Percentiles rank a stretch among this genome's conserved stretches.
Evolutionary conservation across 2,113 vertebrate genomes (phyloP).

Genomic region (Halichoerus grypus): DNA sequence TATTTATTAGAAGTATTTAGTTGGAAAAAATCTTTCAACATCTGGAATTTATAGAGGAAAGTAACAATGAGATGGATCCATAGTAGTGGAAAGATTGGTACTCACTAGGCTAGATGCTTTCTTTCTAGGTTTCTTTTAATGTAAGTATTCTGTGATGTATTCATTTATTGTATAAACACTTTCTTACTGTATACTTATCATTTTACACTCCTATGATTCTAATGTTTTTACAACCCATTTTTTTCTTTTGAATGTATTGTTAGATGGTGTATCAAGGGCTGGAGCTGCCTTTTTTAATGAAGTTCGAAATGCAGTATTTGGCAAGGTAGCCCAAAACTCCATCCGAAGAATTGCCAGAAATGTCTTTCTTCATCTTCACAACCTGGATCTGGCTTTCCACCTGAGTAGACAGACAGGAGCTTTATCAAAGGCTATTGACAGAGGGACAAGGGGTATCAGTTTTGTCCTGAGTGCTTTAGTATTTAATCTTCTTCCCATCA

Average conservation of each 20-base stretch:
- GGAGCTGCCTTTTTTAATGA: slow-evolving; percentile 97
- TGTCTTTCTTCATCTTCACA: slow-evolving; percentile 98
- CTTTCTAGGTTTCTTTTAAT: slow-evolving; percentile 59
- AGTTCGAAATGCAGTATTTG: slow-evolving; percentile 97
- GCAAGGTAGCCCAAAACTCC: slow-evolving; percentile 98
- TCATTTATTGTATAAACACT: slow-evolving; percentile 42
- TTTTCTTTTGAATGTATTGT: slow-evolving; percentile 69
- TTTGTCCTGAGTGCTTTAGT: slow-evolving; percentile 97
- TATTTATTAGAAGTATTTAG: slow-evolving; percentile 60
- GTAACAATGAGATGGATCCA: slow-evolving; percentile 47
- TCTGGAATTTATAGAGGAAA: slow-evolving; percentile 10
- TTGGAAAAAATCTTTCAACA: slow-evolving; percentile 56
- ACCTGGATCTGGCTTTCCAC: slow-evolving; percentile 96
- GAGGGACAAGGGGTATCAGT: slow-evolving; percentile 97
- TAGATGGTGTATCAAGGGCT: slow-evolving; percentile 95
- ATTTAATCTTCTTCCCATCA: slow-evolving; percentile 98
- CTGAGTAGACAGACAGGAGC: slow-evolving; percentile 98
- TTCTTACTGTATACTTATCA: neutral
- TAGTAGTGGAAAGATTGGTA: slow-evolving; percentile 54
- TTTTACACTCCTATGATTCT: slow-evolving; percentile 46
- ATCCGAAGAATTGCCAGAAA: slow-evolving; percentile 98
- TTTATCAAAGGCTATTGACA: slow-evolving; percentile 98
- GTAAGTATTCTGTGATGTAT: slow-evolving; percentile 41
- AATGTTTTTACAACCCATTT: slow-evolving; percentile 6
- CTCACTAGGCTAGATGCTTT: slow-evolving; percentile 15